A percentile compares a stretch with the other conserved stretches of the same genome.
phyloP scores from a whole-genome alignment of 2,797 vertebrate genomes.

The Cynopterus sphinx region DNA sequence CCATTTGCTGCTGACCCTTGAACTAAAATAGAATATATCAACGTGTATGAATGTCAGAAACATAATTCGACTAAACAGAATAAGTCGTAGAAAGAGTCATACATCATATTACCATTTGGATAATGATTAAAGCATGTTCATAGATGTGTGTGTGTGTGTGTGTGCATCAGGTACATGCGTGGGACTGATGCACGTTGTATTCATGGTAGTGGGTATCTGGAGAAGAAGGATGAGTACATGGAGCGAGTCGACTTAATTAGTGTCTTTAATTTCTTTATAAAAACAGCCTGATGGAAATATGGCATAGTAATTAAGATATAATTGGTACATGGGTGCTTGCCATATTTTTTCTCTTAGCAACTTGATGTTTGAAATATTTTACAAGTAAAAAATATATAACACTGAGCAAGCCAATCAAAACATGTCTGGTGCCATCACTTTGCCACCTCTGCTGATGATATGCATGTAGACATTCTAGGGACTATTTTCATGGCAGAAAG shows the following conservation, averaged over 20 bases:
- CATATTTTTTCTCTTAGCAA: neutral
- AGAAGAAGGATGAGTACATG: neutral
- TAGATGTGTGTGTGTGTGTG: neutral
- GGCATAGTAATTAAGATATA: neutral
- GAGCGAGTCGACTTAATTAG: neutral
- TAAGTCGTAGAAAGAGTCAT: neutral
- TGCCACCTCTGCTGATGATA: neutral
- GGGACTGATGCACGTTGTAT: neutral
- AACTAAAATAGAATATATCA: neutral
- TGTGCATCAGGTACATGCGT: no score
- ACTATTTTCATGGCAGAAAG: neutral
- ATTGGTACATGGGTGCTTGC: neutral
- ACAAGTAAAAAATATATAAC: neutral
- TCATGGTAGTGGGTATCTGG: neutral
- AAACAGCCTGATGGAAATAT: neutral
- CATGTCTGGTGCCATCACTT: neutral
- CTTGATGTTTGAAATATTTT: constrained; percentile 22
- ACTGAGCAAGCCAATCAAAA: neutral
- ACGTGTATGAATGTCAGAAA: neutral
- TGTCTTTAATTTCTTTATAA: constrained; percentile 2
- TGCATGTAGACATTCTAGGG: neutral
- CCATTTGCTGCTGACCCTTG: neutral
- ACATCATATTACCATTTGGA: neutral
- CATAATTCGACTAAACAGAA: neutral
- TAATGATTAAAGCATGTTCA: neutral